Conservation (phyloP, 2,113 vertebrate species). For the Lipophrys pholis region DNA sequence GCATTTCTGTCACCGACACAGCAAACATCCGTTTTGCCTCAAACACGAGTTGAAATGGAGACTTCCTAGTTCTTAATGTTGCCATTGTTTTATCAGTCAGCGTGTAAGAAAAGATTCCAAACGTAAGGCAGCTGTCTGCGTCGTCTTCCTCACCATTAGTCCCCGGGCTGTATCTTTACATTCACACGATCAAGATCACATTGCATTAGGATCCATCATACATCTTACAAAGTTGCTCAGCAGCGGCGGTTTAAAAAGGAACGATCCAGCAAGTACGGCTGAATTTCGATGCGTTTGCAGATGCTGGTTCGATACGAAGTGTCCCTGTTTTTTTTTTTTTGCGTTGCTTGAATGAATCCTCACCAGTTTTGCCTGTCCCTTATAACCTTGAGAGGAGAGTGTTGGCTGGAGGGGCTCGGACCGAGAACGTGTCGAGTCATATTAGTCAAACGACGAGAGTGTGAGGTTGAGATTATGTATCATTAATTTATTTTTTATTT, state of each 20-base stretch:
- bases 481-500: background rate
- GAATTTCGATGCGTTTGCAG: conserved; percentile 61
- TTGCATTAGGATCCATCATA: conserved; percentile 64
- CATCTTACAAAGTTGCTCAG: conserved; percentile 58
- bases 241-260: conserved; percentile 29
- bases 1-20: too few relatives aligned
- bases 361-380: conserved; percentile 35
- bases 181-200: conserved; percentile 59
- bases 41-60: conserved; percentile 53
- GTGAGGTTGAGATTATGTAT: conserved; percentile 34
- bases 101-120: conserved; percentile 47
- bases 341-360: conserved; percentile 34
- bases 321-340: conserved; percentile 27
- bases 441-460: conserved; percentile 9
- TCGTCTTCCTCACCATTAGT: conserved; percentile 59
- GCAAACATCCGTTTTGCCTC: conserved; percentile 27
- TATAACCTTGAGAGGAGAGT: conserved; percentile 65
- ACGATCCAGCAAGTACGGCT: conserved; percentile 21
- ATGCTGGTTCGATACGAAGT: conserved; percentile 56
- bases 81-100: conserved; percentile 46
- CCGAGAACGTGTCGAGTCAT: conserved; percentile 54
- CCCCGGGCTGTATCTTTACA: conserved; percentile 55
- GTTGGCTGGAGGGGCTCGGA: conserved; percentile 53
- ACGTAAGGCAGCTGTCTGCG: conserved; percentile 59
- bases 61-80: conserved; percentile 61